A percentile compares a stretch with the other conserved stretches of the same genome.
These are phyloP conservation scores for Diploscapter pachys DNA, from an alignment of 1,140 invertebrate species.

Conservation along the genomic window DNA sequence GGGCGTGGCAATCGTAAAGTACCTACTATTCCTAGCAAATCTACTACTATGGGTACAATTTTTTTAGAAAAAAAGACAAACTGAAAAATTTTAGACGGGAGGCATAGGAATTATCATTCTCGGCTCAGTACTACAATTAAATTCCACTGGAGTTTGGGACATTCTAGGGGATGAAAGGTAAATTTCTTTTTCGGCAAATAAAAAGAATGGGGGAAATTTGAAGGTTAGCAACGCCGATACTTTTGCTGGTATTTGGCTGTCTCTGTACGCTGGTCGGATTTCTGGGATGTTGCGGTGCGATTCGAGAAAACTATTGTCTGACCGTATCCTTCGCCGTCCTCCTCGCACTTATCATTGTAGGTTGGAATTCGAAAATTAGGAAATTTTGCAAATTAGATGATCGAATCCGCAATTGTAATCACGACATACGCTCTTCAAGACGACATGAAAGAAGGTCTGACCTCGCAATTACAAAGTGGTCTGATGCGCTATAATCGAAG, in stretches of 20 bases:
- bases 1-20: conserved; percentile 57
- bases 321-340: conserved; percentile 61
- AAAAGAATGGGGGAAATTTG: conserved; percentile 6
- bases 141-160: conserved; percentile 50
- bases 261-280: conserved; percentile 55
- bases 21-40: conserved; percentile 56
- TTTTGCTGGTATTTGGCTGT: conserved; percentile 48
- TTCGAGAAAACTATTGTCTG: conserved; percentile 57
- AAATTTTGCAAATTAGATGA: conserved; percentile 35
- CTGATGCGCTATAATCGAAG: conserved; percentile 52
- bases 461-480: conserved; percentile 50
- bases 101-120: conserved; percentile 49
- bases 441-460: conserved; percentile 41
- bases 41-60: conserved; percentile 52
- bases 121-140: conserved; percentile 55
- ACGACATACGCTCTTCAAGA: conserved; percentile 62
- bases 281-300: conserved; percentile 56
- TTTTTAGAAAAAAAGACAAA: conserved; percentile 1
- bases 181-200: conserved; percentile 2
- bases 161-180: conserved; percentile 36
- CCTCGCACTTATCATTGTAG: conserved; percentile 60
- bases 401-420: conserved; percentile 62
- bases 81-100: conserved; percentile 35
- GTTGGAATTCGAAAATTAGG: neutral
- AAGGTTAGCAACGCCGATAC: conserved; percentile 53